Evolutionary conservation across 2,113 vertebrate species (phyloP).

Genomic region (Nannospalax galili): DNA sequence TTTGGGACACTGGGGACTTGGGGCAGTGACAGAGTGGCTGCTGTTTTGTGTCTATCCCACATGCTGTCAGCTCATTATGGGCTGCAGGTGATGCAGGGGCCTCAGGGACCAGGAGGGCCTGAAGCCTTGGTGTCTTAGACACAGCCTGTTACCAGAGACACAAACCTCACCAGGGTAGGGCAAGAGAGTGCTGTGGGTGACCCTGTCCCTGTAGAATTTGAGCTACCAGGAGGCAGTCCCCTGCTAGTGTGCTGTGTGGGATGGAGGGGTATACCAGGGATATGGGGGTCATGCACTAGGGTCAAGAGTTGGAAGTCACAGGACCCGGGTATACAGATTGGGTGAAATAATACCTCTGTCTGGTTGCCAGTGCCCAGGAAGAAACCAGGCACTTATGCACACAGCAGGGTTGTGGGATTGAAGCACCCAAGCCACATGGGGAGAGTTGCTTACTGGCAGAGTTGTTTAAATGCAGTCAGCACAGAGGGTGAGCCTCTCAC

Average conservation of each 20-base stretch:
- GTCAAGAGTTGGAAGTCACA: neutral
- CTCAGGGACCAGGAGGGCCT: neutral
- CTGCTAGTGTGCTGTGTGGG: neutral
- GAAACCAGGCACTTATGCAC: neutral
- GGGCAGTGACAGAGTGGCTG: neutral
- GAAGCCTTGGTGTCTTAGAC: neutral
- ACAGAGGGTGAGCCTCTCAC: neutral
- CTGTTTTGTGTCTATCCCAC: neutral
- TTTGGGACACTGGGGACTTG: neutral
- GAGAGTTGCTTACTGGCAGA: neutral
- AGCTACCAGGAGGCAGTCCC: neutral
- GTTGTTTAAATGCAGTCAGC: accelerated
- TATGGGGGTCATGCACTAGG: neutral
- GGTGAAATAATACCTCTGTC: neutral
- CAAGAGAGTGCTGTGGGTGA: neutral
- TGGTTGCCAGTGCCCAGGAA: neutral
- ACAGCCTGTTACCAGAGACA: neutral
- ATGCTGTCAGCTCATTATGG: neutral
- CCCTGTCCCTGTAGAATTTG: neutral
- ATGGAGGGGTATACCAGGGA: neutral
- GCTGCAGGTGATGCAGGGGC: neutral
- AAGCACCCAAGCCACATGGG: neutral
- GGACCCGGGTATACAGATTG: neutral
- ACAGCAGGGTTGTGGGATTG: neutral
- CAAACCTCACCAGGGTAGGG: neutral